These are phyloP conservation scores for Cerastoderma edule DNA, from an alignment of 2,888 invertebrate species.

Conservation along the genomic window DNA sequence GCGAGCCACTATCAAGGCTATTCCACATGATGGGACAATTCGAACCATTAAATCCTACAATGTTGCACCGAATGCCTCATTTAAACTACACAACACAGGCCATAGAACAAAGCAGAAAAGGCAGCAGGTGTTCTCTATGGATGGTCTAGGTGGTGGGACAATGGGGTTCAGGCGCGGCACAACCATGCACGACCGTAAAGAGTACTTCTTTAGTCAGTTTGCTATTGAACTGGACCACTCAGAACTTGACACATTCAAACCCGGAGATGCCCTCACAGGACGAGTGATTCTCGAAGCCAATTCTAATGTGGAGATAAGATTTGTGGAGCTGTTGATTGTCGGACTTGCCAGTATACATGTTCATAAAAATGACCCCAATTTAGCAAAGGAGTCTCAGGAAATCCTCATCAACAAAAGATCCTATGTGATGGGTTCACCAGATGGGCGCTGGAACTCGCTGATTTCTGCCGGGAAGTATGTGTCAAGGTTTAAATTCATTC, in stretches of 20 bases:
- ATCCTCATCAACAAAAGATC: conserved; percentile 75
- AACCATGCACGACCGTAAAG: conserved; percentile 56
- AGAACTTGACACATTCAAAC: conserved; percentile 66
- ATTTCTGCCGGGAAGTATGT: conserved; percentile 78
- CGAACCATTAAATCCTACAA: conserved; percentile 50
- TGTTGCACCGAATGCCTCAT: conserved; percentile 51
- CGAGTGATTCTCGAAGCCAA: conserved; percentile 75
- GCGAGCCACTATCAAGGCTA: conserved; percentile 47
- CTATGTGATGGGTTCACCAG: conserved; percentile 73
- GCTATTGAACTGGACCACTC: conserved; percentile 75
- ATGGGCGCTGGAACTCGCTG: conserved; percentile 69
- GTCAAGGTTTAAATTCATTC: conserved; percentile 74
- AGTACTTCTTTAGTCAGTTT: conserved; percentile 71
- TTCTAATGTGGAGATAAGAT: conserved; percentile 72
- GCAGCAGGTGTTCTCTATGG: conserved; percentile 27
- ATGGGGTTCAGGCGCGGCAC: conserved; percentile 55
- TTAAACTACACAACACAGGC: conserved; percentile 45
- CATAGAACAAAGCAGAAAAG: conserved; percentile 40
- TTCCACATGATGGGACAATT: conserved; percentile 46
- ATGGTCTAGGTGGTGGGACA: conserved; percentile 45
- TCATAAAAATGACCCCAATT: conserved; percentile 59
- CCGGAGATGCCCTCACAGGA: conserved; percentile 77
- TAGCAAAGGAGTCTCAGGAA: conserved; percentile 66
- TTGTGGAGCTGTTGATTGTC: conserved; percentile 75
- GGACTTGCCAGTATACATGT: conserved; percentile 73